phyloP scores from a whole-genome alignment of 2,797 vertebrate species.

The Chrosomus eos region DNA sequence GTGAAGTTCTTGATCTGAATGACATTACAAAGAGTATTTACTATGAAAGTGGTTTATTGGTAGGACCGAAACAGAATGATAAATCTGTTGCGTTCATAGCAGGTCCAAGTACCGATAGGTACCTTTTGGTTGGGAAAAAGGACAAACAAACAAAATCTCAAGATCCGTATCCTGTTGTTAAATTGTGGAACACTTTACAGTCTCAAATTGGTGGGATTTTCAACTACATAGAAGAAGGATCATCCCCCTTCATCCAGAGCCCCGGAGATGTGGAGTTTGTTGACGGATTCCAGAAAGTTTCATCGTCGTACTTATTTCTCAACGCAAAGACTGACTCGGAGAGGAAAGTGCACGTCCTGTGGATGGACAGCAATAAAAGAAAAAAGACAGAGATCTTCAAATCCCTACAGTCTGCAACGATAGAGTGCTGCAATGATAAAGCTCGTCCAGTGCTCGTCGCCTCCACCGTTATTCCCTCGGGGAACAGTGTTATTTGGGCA shows the following conservation, averaged over 20 bases:
- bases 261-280: slow-evolving; percentile 58
- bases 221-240: fast-evolving
- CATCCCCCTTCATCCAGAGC: fast-evolving
- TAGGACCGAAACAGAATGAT: slow-evolving; percentile 43
- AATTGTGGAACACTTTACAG: slow-evolving; percentile 43
- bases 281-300: slow-evolving; percentile 70
- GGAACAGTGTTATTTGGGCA: slow-evolving; percentile 74
- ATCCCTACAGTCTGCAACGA: slow-evolving; percentile 56
- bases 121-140: slow-evolving; percentile 62
- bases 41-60: background rate
- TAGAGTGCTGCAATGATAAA: slow-evolving; percentile 46
- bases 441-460: slow-evolving; percentile 67
- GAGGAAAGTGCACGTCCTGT: slow-evolving; percentile 60
- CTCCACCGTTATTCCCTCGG: slow-evolving; percentile 76
- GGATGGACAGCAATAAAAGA: background rate
- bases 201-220: background rate
- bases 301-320: slow-evolving; percentile 64
- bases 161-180: background rate
- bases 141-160: fast-evolving
- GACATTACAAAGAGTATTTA: slow-evolving; percentile 63
- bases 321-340: slow-evolving; percentile 29
- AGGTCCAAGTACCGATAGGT: slow-evolving; percentile 16
- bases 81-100: slow-evolving; percentile 64
- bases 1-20: slow-evolving; percentile 68
- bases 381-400: fast-evolving